Evolutionary conservation across 2,888 invertebrate species (phyloP).

Genomic region (Caenorhabditis sp.): DNA sequence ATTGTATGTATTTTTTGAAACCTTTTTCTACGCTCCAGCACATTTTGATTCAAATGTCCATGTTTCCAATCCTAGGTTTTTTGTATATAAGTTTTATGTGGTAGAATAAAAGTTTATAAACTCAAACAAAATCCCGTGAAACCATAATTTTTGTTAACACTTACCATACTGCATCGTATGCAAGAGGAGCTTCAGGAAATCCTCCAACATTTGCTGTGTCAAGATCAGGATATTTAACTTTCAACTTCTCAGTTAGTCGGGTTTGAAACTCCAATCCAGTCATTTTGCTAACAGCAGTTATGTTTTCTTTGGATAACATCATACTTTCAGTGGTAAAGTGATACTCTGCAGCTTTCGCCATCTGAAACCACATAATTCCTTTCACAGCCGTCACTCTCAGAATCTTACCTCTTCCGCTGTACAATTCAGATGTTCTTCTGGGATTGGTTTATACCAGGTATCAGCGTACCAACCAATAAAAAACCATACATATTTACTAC

Average conservation of each 20-base stretch:
- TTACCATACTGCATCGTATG: constrained; percentile 96
- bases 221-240: constrained; percentile 76
- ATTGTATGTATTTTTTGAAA: no score
- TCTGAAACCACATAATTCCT: constrained; percentile 75
- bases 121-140: no score
- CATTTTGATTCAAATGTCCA: no score
- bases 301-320: constrained; percentile 96
- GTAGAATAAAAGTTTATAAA: no score
- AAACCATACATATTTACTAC: constrained; percentile 97
- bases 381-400: background rate
- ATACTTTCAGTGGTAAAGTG: constrained; percentile 97
- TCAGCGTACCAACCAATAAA: constrained; percentile 99
- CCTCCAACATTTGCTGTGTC: constrained; percentile 83
- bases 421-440: constrained; percentile 85
- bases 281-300: constrained; percentile 81
- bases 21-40: no score
- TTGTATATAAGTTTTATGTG: no score
- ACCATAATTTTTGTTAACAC: constrained; percentile 8
- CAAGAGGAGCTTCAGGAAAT: constrained; percentile 90
- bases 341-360: constrained; percentile 92
- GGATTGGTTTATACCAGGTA: constrained; percentile 92
- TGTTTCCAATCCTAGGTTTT: no score
- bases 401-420: constrained; percentile 78
- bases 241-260: constrained; percentile 78
- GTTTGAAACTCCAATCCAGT: constrained; percentile 80